Evolutionary conservation across 1,140 invertebrate species (phyloP), one percentile per base, ranked within the genome.

Genomic region (Atta colombica): DNA sequence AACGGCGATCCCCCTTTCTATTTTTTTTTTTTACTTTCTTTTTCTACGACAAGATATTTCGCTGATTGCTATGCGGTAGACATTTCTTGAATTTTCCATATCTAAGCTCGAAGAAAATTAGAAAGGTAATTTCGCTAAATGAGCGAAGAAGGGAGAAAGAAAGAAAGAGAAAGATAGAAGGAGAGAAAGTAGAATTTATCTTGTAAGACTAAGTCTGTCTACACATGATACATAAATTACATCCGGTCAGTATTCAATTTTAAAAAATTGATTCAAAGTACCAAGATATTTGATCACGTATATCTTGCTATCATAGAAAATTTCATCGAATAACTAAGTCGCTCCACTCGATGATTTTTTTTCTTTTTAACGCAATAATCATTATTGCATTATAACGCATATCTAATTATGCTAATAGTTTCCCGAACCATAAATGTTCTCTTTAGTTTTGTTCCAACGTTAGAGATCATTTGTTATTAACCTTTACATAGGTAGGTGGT

Each of bases 91-190:
- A 78, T 88, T 78, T 78, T 72, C 39, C 51, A 75, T 60, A 45
- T 39, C 63, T 31, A 45, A n/a, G 49, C 25, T 63, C 18, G 87
- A 58, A 4, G 75, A 85, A 87, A 87, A 89, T 90, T 82, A 77
- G 66, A 89, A 51, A n/a, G 16, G 16, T 58, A 49, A 51, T 63
- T 78, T 28, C 18, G 65, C 53, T 58, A 12, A 1, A n/a, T 18
- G 14, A 3, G 14, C 12, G 12, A 14, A n/a, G 14, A 35, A 35
- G 7, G 6, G 10, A 58, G 7, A 21, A 35, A 35, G 31, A 61
- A 12, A 35, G 31, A 60, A 12, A 75, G 28, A 7, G 16, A 45
- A 16, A 31, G 3, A 49, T 12, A 31, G 39, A 78, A 25, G 31
- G 25, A 35, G 31, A 49, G 16, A 72, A 45, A 72, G 14, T 45